Evolutionary conservation across 2,797 vertebrate species (phyloP), one percentile per base, ranked within the genome.

Genomic region (Xenopus petersii): DNA sequence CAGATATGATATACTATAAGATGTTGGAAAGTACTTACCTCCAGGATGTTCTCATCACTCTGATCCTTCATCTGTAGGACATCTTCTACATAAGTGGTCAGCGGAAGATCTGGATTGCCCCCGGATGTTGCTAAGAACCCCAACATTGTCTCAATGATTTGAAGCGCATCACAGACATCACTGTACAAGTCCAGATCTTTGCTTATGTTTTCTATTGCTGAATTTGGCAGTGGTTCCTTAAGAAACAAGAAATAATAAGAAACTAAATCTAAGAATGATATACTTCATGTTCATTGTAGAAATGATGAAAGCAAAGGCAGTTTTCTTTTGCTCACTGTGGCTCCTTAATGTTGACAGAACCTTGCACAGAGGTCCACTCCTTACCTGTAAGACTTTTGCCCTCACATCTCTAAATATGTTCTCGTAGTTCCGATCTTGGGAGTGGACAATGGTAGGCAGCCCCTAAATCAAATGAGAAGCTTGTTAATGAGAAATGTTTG

Each of bases 71-170:
- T 98, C 82, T 92, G 94, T 83, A 99, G 90, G 71, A 89, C 77
- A 0, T 95, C 87, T 82, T 91, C 87, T 10, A 96, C 81, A 80
- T 98, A 99, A 15, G 59, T 54, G 0, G 87, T 88, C 79, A 98
- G 84, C 79, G 86, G 86, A 92, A 94, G 89, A 49, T 90, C 75
- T 0, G 93, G 64, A 0, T 93, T 84, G 70, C 89, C 95, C 0
- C 94, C 94, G 0, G 93, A 93, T 82, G 92, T 95, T 84, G 95
- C 93, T 58, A 99, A 89, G 84, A 99, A 99, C 8, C 95, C 93
- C 62, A 98, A 80, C 0, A 91, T 89, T 67, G 96, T 88, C 79
- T 99, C 95, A 69, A 91, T 74, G 4, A 92, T 84, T 5, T 91
- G 90, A 78, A 98, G 84, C 5, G 96, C 94, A 49, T 98, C 96